Evolutionary conservation across 2,797 vertebrate species (phyloP).

Genomic region (Miichthys miiuy): DNA sequence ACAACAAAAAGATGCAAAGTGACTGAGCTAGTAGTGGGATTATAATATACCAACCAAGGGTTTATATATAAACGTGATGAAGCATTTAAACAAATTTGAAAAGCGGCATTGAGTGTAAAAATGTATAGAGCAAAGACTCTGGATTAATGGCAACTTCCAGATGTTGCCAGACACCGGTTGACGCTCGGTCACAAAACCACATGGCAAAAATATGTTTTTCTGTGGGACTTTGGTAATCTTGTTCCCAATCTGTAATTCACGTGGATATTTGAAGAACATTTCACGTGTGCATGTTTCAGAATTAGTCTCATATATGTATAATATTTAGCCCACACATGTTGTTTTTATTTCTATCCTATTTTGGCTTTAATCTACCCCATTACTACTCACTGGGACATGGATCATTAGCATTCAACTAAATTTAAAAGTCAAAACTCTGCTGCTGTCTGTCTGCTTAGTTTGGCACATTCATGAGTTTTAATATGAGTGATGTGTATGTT

Average conservation of each 20-base stretch:
- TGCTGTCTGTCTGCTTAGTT: constrained; percentile 53
- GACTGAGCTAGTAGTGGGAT: background rate
- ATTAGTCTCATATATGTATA: constrained; percentile 9
- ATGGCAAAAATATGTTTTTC: background rate
- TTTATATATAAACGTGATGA: background rate
- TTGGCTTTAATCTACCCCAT: constrained; percentile 20
- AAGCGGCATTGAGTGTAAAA: background rate
- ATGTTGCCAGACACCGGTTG: background rate
- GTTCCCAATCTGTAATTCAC: background rate
- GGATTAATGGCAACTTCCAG: background rate
- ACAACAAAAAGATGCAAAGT: background rate
- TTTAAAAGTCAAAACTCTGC: constrained; percentile 46
- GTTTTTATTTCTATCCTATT: constrained; percentile 20
- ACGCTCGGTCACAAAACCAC: constrained; percentile 5
- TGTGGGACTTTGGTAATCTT: background rate
- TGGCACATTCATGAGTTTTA: constrained; percentile 51
- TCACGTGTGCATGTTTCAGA: constrained; percentile 1
- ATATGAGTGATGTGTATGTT: constrained; percentile 49
- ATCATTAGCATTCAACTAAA: constrained; percentile 45
- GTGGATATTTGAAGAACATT: background rate
- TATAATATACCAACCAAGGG: background rate
- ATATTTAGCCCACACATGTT: constrained; percentile 28
- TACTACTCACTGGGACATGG: constrained; percentile 18
- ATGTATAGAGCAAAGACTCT: background rate
- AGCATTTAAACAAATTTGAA: background rate